Percentiles rank a stretch among this genome's conserved stretches.
Evolutionary conservation across 2,797 vertebrate genomes (phyloP).

Genomic region (Rhynchotus rufescens): DNA sequence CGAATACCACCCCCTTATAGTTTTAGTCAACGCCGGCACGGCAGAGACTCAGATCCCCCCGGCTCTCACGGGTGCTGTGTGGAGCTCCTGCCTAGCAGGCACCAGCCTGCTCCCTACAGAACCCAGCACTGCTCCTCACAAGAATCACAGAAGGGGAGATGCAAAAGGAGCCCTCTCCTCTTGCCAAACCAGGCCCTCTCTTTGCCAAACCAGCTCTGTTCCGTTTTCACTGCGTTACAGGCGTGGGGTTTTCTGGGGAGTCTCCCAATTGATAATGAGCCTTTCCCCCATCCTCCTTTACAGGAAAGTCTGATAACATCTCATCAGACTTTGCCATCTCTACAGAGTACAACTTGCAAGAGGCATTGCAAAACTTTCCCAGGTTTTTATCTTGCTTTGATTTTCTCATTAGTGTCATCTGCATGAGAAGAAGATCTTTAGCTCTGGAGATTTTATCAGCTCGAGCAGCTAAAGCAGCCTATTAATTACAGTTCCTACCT

Average conservation of each 20-base stretch:
- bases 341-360: constrained; percentile 10
- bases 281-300: neutral
- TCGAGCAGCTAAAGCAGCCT: constrained; percentile 12
- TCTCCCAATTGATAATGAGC: neutral
- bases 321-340: neutral
- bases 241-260: neutral
- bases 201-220: neutral
- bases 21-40: no score
- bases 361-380: constrained; percentile 12
- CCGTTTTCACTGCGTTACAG: neutral
- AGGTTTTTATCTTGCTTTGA: constrained; percentile 21
- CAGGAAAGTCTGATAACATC: neutral
- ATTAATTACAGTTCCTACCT: constrained; percentile 28
- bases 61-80: neutral
- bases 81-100: neutral
- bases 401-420: constrained; percentile 46
- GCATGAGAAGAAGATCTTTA: constrained; percentile 40
- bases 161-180: neutral
- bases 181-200: neutral
- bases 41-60: neutral
- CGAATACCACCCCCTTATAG: neutral
- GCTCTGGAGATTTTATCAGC: constrained; percentile 43
- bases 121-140: neutral
- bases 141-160: neutral
- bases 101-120: neutral